phyloP scores from a whole-genome alignment of 1,140 invertebrate species.

The Drosophila biarmipes region DNA sequence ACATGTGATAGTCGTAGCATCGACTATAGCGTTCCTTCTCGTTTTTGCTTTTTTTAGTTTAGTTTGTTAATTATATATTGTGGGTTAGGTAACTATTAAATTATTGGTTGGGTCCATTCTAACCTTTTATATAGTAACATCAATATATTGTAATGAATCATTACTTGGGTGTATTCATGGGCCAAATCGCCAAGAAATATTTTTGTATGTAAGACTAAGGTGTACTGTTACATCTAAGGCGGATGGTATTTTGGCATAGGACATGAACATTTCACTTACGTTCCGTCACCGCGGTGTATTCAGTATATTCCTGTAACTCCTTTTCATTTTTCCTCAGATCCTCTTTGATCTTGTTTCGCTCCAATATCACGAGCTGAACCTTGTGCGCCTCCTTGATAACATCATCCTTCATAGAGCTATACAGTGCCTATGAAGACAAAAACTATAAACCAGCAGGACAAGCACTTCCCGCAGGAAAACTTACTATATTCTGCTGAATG shows the following conservation, averaged over 20 bases:
- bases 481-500: constrained; percentile 85
- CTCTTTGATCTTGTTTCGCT: constrained; percentile 84
- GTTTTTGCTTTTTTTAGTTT: too few relatives aligned
- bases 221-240: too few relatives aligned
- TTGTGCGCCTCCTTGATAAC: constrained; percentile 86
- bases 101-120: too few relatives aligned
- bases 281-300: constrained; percentile 55
- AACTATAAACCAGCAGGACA: background rate
- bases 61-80: background rate
- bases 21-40: too few relatives aligned
- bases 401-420: constrained; percentile 86
- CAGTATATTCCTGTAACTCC: constrained; percentile 61
- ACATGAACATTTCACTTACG: constrained; percentile 27
- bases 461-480: background rate
- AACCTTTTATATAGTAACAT: too few relatives aligned
- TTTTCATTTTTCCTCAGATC: constrained; percentile 74
- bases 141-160: too few relatives aligned
- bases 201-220: too few relatives aligned
- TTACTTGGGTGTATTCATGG: too few relatives aligned
- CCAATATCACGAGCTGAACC: constrained; percentile 84
- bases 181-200: too few relatives aligned
- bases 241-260: too few relatives aligned
- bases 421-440: constrained; percentile 81
- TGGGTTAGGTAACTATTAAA: too few relatives aligned
- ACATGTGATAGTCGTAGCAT: too few relatives aligned